A percentile compares a stretch with the other conserved stretches of the same genome.
Evolutionary conservation across 2,113 vertebrate genomes (phyloP).

Genomic region (Phyllopteryx taeniolatus): DNA sequence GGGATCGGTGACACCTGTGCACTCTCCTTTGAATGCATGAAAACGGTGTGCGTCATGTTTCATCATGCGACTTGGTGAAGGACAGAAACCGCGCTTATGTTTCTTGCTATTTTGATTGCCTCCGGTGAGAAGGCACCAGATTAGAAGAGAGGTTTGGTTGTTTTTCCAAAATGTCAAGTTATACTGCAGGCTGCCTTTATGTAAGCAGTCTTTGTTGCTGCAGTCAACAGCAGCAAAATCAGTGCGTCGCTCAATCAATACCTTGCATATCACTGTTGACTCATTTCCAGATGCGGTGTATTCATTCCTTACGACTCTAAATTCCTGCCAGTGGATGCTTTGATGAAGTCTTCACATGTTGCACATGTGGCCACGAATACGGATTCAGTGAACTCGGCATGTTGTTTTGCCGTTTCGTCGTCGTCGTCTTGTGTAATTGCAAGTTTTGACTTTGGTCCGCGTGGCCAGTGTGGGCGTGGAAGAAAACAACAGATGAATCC

Average conservation of each 20-base stretch:
- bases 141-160: neutral
- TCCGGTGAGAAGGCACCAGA: neutral
- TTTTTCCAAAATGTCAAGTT: neutral
- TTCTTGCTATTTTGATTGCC: neutral
- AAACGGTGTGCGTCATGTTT: neutral
- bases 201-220: too few relatives aligned
- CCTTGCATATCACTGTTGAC: neutral
- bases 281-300: neutral
- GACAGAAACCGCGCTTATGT: neutral
- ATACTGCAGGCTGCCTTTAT: neutral
- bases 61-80: neutral
- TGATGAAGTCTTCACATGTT: neutral
- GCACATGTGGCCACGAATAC: neutral
- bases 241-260: too few relatives aligned
- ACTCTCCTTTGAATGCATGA: conserved; percentile 1
- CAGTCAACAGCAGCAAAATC: too few relatives aligned
- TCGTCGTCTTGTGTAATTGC: neutral
- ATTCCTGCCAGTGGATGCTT: neutral
- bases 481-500: conserved; percentile 43
- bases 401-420: neutral
- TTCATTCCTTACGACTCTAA: neutral
- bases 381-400: neutral
- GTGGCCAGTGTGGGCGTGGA: conserved; percentile 33
- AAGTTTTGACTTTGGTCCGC: conserved; percentile 24
- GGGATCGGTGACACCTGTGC: neutral